Evolutionary conservation across 2,797 vertebrate species (phyloP).

Genomic region (Psittacula echo): DNA sequence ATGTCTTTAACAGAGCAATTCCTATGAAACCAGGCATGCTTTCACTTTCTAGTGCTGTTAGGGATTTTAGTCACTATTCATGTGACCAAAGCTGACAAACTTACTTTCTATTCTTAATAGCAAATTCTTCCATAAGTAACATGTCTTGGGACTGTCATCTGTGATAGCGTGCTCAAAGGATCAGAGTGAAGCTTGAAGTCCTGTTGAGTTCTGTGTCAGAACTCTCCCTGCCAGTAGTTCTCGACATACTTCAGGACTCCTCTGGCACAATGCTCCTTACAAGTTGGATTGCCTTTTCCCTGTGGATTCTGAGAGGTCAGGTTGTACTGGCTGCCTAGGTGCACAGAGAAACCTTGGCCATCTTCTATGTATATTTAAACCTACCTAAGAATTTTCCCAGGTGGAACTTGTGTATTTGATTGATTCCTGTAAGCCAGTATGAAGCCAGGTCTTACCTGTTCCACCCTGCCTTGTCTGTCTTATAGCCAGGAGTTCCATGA

Average conservation of each 20-base stretch:
- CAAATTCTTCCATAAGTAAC: background rate
- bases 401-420: background rate
- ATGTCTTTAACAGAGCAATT: background rate
- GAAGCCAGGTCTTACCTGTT: background rate
- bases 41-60: background rate
- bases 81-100: background rate
- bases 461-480: background rate
- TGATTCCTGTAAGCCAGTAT: background rate
- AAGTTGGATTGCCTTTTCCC: background rate
- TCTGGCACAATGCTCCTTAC: background rate
- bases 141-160: background rate
- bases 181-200: background rate
- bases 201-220: background rate
- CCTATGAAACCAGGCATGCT: background rate
- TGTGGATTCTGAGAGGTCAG: background rate
- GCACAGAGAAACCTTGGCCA: background rate
- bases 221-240: background rate
- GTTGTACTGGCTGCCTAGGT: background rate
- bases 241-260: background rate
- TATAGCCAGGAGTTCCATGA: background rate
- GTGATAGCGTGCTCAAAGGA: background rate
- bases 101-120: background rate
- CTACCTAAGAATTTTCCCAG: background rate
- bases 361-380: background rate
- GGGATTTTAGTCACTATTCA: background rate